Evolutionary conservation across 2,113 vertebrate genomes (phyloP).

Genomic region (Osmerus mordax): DNA sequence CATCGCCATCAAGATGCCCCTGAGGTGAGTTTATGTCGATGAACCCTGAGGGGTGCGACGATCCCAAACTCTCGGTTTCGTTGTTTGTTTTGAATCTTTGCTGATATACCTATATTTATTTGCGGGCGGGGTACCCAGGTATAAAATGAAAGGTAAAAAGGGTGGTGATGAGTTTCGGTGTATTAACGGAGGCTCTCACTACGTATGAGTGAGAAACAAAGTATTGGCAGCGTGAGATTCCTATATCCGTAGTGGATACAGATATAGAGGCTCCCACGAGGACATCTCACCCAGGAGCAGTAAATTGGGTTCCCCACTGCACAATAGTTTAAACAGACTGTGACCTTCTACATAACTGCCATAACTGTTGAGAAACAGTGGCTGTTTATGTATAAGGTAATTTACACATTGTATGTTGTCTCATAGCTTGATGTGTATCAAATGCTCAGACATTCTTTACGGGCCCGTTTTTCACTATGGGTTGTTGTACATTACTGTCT

Average conservation of each 20-base stretch:
- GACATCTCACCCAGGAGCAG: constrained; percentile 22
- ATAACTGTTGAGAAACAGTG: constrained; percentile 8
- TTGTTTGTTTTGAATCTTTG: too few relatives aligned
- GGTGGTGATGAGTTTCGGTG: too few relatives aligned
- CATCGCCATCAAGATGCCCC: constrained; percentile 90
- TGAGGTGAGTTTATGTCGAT: constrained; percentile 77
- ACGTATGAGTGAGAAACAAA: constrained; percentile 15
- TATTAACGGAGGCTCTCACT: background rate
- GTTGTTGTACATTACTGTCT: background rate
- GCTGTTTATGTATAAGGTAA: background rate
- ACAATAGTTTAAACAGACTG: constrained; percentile 61
- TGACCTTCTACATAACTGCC: background rate
- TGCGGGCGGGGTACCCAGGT: too few relatives aligned
- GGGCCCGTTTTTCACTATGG: too few relatives aligned
- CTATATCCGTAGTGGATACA: constrained; percentile 28
- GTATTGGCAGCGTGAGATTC: constrained; percentile 32
- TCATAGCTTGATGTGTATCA: too few relatives aligned
- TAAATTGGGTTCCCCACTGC: constrained; percentile 27
- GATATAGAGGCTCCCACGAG: constrained; percentile 40
- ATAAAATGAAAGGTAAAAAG: too few relatives aligned
- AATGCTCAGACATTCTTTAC: too few relatives aligned
- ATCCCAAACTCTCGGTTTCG: background rate
- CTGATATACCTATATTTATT: too few relatives aligned
- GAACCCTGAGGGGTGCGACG: background rate
- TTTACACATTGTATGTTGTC: too few relatives aligned